Evolutionary conservation across 2,888 invertebrate genomes (phyloP).

Genomic region (Coelopa pilipes): DNA sequence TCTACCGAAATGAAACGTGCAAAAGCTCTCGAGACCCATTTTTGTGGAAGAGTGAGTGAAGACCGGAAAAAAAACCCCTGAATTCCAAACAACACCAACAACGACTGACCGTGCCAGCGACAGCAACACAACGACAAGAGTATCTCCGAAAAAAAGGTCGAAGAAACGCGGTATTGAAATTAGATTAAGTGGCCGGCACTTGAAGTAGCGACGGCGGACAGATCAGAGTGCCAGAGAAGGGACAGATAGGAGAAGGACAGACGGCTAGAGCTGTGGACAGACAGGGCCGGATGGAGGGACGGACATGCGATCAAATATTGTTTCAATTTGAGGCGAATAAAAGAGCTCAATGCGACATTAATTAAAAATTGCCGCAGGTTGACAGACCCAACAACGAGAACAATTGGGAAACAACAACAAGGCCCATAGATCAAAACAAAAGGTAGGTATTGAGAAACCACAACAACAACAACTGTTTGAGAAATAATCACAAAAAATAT

Average conservation of each 20-base stretch:
- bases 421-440: too few relatives aligned
- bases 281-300: too few relatives aligned
- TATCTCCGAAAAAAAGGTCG: neutral
- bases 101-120: too few relatives aligned
- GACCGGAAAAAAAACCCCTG: neutral
- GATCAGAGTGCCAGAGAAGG: neutral
- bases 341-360: neutral
- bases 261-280: neutral
- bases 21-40: neutral
- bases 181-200: neutral
- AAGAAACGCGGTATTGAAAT: neutral
- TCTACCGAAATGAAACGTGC: conserved; percentile 3
- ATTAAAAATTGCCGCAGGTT: conserved; percentile 23
- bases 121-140: neutral
- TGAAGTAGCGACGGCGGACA: neutral
- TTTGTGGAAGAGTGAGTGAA: neutral
- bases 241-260: neutral
- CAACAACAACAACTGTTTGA: neutral
- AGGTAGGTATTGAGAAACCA: too few relatives aligned
- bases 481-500: conserved; percentile 12
- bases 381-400: neutral
- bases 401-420: too few relatives aligned
- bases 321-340: neutral
- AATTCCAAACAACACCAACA: too few relatives aligned
- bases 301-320: too few relatives aligned